Evolutionary conservation across 2,888 invertebrate genomes (phyloP), one percentile per base, ranked within the genome.

Genomic region (Antheraea assamensis): DNA sequence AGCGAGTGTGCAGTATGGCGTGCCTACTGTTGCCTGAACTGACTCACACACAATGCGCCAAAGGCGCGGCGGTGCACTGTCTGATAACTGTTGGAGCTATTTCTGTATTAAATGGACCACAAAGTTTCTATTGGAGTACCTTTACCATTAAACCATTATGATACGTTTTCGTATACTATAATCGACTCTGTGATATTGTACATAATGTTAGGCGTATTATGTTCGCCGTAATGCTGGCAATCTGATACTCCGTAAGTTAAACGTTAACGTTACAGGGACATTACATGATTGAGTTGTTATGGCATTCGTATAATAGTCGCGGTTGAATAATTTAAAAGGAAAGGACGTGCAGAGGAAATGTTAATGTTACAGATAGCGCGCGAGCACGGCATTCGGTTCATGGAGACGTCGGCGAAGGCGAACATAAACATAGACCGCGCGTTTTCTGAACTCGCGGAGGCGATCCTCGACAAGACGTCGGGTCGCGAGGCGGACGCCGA

Each of bases 341-440:
- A 3, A 42, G 52, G 52, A 52, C 3, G 21, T 21, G 19, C 5
- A 52, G 21, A 21, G 3, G 19, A 0, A 3, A 52, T 52, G 5
- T 19, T 52, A 52, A 5, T 19, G 17, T 5, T 74, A 72, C 92
- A 99, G 98, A 99, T 99, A 95, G 99, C 98, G 66, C 96, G 97
- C 85, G 99, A 99, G 95, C 99, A 99, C 95, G 96, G 98, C 83
- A 98, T 99, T 90, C 96, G 98, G 80, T 99, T 99, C 95, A 98
- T 99, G 97, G 99, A 99, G 96, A 99, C 99, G 75, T 99, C 99
- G 78, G 99, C 99, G 77, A 99, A 99, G 95, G 97, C 98, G 74
- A 98, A 99, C 93, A 98, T 98, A 86, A 99, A 99, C 95, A 99
- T 99, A 87, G 99, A 99, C 89, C 96, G 97, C 88, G 99, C 99